Conservation (phyloP, 2,113 vertebrate genomes). For the Pandion haliaetus region DNA sequence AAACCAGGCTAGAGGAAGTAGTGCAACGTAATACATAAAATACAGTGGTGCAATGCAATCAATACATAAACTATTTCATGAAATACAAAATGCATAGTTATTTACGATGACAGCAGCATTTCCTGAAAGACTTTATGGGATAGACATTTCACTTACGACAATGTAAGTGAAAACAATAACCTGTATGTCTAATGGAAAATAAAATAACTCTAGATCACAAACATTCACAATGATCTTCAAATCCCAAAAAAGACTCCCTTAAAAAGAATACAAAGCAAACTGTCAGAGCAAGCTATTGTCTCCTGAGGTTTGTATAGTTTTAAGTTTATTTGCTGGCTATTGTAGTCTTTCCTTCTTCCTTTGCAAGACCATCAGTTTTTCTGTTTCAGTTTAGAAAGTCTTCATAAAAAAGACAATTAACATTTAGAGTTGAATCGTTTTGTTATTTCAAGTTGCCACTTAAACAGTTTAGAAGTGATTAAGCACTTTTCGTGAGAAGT, state of each 20-base stretch:
- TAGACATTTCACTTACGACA: background rate
- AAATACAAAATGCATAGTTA: background rate
- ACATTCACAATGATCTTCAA: background rate
- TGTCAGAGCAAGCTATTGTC: background rate
- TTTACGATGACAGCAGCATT: background rate
- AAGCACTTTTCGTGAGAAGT: background rate
- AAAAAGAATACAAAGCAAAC: background rate
- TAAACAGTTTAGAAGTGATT: background rate
- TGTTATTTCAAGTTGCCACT: background rate
- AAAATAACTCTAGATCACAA: background rate
- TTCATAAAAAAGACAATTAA: background rate
- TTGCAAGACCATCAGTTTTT: background rate
- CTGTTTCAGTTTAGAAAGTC: background rate
- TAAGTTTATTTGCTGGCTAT: background rate
- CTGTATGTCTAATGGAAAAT: background rate
- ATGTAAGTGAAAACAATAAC: background rate
- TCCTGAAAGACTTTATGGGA: background rate
- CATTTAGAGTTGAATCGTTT: background rate
- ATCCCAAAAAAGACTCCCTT: background rate
- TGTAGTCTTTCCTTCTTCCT: background rate
- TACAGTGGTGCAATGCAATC: background rate
- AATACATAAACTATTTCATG: background rate
- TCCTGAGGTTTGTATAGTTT: background rate
- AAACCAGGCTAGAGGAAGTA: background rate
- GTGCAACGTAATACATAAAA: background rate